phyloP scores from a whole-genome alignment of 2,113 vertebrate species.

The Daboia siamensis region DNA sequence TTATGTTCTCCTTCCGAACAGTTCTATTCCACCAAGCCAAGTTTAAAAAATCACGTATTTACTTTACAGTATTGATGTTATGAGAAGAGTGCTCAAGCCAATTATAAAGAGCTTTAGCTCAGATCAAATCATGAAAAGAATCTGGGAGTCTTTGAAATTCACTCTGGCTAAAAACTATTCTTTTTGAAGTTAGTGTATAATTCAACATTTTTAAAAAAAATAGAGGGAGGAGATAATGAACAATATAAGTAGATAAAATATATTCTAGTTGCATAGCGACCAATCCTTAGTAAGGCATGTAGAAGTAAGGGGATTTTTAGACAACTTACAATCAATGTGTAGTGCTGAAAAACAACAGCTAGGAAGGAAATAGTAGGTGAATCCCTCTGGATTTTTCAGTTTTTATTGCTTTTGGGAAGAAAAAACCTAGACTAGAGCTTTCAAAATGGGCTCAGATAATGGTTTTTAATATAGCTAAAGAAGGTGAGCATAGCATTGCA shows the following conservation, averaged over 20 bases:
- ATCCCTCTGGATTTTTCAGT: constrained; percentile 39
- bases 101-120: not conserved
- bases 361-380: not conserved
- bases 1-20: not conserved
- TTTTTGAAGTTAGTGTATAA: constrained; percentile 12
- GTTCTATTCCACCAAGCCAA: not conserved
- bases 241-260: not conserved
- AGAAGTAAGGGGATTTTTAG: constrained; percentile 12
- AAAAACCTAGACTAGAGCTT: constrained; percentile 25
- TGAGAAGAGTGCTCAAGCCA: not conserved
- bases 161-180: not conserved
- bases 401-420: constrained; percentile 45
- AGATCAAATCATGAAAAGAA: rapidly evolving
- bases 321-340: constrained; percentile 16
- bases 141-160: not conserved
- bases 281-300: not conserved
- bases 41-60: not conserved
- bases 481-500: not conserved
- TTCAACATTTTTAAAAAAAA: not conserved
- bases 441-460: not conserved
- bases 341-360: not conserved
- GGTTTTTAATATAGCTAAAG: not conserved
- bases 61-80: not conserved
- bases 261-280: not conserved
- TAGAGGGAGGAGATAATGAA: constrained; percentile 8